Evolutionary conservation across 2,113 vertebrate species (phyloP).

Genomic region (Hystrix brachyura): DNA sequence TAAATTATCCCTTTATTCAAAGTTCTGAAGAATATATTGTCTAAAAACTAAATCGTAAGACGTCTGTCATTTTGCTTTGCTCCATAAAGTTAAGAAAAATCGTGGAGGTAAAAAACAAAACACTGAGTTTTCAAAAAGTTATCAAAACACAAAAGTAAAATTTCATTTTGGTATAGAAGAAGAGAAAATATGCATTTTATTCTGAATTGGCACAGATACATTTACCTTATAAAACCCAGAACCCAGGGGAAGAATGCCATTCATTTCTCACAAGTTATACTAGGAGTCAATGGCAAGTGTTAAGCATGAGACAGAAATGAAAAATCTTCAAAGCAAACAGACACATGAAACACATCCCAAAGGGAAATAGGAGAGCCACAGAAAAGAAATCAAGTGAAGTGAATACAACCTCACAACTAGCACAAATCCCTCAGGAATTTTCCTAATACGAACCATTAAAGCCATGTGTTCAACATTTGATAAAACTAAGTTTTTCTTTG

Average conservation of each 20-base stretch:
- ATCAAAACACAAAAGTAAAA: not conserved
- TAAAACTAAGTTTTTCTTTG: slow-evolving; percentile 74
- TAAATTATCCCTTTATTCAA: not conserved
- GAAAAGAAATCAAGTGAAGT: slow-evolving; percentile 80
- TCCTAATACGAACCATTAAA: slow-evolving; percentile 75
- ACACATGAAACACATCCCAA: slow-evolving; percentile 77
- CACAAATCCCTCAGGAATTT: slow-evolving; percentile 73
- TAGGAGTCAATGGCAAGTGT: slow-evolving; percentile 77
- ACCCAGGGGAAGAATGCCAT: slow-evolving; percentile 5
- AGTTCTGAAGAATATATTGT: not conserved
- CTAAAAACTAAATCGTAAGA: not conserved
- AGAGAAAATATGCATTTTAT: not conserved
- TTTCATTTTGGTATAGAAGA: slow-evolving; percentile 29
- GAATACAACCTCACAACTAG: slow-evolving; percentile 81
- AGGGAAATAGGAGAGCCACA: slow-evolving; percentile 76
- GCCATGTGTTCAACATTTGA: slow-evolving; percentile 83
- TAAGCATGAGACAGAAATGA: slow-evolving; percentile 81
- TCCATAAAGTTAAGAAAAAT: slow-evolving; percentile 3
- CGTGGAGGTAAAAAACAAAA: slow-evolving; percentile 44
- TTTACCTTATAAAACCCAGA: slow-evolving; percentile 55
- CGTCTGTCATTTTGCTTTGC: slow-evolving; percentile 11
- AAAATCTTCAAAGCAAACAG: slow-evolving; percentile 84
- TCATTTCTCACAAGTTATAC: slow-evolving; percentile 73
- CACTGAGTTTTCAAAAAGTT: slow-evolving; percentile 40
- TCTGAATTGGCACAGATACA: not conserved